Evolutionary conservation across 2,888 invertebrate species (phyloP).

Genomic region (Archips crataeganus): DNA sequence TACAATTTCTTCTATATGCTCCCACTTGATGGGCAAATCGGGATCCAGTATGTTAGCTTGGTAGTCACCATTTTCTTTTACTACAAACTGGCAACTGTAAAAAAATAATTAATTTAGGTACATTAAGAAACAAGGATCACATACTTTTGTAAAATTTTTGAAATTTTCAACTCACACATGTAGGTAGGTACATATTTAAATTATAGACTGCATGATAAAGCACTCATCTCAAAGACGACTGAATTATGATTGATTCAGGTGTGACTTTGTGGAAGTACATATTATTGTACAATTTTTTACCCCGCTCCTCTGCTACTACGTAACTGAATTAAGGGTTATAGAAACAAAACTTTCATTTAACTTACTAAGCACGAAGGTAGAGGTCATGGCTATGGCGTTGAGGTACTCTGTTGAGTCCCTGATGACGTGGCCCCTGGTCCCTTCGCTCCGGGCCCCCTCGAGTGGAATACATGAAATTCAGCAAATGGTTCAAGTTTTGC

Average conservation of each 20-base stretch:
- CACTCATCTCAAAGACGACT: too few relatives aligned
- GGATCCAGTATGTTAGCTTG: conserved; percentile 92
- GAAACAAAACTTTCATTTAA: conserved; percentile 13
- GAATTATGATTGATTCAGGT: too few relatives aligned
- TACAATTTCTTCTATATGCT: conserved; percentile 96
- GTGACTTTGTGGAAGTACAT: too few relatives aligned
- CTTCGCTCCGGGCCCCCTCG: conserved; percentile 77
- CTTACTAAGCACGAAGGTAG: conserved; percentile 97
- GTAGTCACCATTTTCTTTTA: conserved; percentile 93
- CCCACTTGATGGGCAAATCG: conserved; percentile 96
- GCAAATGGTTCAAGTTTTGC: conserved; percentile 96
- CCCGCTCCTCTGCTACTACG: too few relatives aligned
- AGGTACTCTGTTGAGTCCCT: conserved; percentile 60
- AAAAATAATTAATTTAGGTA: not conserved
- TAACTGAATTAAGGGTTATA: too few relatives aligned
- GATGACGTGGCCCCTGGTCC: conserved; percentile 64
- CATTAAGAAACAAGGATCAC: not conserved
- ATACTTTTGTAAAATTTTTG: too few relatives aligned
- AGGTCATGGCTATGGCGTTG: conserved; percentile 96
- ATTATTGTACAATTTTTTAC: too few relatives aligned
- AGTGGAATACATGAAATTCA: conserved; percentile 95
- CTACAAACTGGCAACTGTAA: conserved; percentile 97
- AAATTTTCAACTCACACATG: too few relatives aligned
- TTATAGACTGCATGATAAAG: too few relatives aligned
- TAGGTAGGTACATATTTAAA: too few relatives aligned